Conservation (phyloP, 2,797 vertebrate genomes). For the Leptoclinus maculatus region DNA sequence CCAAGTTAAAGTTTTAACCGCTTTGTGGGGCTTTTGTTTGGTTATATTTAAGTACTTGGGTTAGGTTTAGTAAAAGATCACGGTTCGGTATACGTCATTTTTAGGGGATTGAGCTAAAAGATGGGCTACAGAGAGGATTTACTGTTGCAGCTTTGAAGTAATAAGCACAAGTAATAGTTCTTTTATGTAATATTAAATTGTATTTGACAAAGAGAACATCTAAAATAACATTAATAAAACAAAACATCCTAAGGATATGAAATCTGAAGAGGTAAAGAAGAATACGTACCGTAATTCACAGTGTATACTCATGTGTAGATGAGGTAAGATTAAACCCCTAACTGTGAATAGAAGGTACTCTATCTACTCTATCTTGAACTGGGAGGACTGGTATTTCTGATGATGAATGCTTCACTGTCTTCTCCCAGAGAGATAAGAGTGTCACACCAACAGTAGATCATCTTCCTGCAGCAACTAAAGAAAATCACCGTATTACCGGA, state of each 20-base stretch:
- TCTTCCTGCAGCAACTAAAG: constrained; percentile 19
- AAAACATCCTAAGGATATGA: not conserved
- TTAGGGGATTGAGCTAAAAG: not conserved
- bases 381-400: not conserved
- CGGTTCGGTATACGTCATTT: not conserved
- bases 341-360: not conserved
- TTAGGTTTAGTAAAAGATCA: not conserved
- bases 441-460: constrained; percentile 12
- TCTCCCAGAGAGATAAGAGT: constrained; percentile 16
- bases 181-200: not conserved
- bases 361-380: not conserved
- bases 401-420: constrained; percentile 13
- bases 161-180: not conserved
- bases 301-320: not conserved
- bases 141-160: not conserved
- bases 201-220: not conserved
- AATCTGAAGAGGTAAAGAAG: not conserved
- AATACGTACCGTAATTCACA: not conserved
- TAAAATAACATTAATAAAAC: not conserved
- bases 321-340: not conserved
- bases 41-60: not conserved
- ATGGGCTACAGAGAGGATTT: not conserved
- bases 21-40: not conserved
- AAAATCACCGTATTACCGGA: constrained; percentile 18
- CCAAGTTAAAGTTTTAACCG: not conserved